Base-by-base conservation (phyloP, 2,888 invertebrate species). In the Scaptodrosophila latifasciaeformis region DNA sequence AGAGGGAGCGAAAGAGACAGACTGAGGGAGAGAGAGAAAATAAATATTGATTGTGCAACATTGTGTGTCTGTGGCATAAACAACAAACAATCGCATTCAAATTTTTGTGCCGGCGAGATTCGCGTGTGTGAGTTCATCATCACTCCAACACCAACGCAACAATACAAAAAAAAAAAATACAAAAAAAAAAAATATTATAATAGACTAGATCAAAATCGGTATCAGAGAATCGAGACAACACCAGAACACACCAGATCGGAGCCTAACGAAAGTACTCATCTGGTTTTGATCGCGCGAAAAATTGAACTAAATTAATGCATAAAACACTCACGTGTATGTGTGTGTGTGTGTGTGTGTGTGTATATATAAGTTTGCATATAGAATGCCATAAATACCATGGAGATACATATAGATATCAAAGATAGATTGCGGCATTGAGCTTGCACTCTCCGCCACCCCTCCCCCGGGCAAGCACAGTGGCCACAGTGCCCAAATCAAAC, bases 241-340 rank as follows among this genome's bases (percentile, higher is more conserved):
- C n/a, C n/a, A n/a, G n/a, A n/a, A n/a, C n/a, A n/a, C n/a, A n/a
- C n/a, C n/a, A n/a, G n/a, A n/a, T n/a, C n/a, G n/a, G n/a, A n/a
- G n/a, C n/a, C n/a, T n/a, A n/a, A n/a, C n/a, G n/a, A n/a, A 76
- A 69, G 76, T 76, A 74, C 71, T 77, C 77, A 74, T 76, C 77
- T 74, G 78, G 58, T 72, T 67, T 64, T 65, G 80, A 79, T 72
- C 79, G 76, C 79, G 76, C 76, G 59, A 75, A 76, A 79, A 79
- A 75, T 75, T 75, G 60, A 79, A 79, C 80, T 72, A 70, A 76
- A 79, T 76, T 79, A 76, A 79, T 78, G 78, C 65, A 60, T 43
- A 62, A 48, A 62, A 65, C 78, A 72, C 75, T 13, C 31, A 12
- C 34, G n/a, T 15, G 15, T 17, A 10, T 35, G 13, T 13, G 35